Conservation (phyloP, 2,797 vertebrate species). For the Poecilia velifera region DNA sequence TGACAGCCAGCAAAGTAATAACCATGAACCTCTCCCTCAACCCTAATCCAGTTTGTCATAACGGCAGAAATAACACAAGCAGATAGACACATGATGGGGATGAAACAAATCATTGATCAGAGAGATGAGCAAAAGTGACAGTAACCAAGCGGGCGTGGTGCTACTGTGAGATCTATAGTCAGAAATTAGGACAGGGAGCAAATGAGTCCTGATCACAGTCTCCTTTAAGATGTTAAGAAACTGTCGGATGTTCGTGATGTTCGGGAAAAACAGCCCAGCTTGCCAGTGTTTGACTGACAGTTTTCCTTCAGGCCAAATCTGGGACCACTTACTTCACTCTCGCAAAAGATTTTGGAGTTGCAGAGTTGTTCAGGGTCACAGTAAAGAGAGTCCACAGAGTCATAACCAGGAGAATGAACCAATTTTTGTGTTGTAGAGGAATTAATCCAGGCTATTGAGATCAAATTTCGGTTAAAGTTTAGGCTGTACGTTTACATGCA, state of each 20-base stretch:
- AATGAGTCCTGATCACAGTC: conserved; percentile 29
- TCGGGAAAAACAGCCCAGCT: conserved; percentile 35
- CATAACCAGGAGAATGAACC: conserved; percentile 32
- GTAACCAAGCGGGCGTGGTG: conserved; percentile 14
- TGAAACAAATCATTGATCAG: conserved; percentile 40
- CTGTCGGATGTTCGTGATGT: background rate
- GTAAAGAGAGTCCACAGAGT: conserved; percentile 33
- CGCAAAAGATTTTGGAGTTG: conserved; percentile 46
- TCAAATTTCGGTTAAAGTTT: background rate
- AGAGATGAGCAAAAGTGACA: conserved; percentile 55
- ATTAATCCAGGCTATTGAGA: conserved; percentile 6
- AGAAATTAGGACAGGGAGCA: conserved; percentile 3
- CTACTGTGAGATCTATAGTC: conserved; percentile 24
- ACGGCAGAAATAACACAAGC: conserved; percentile 53
- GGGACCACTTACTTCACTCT: conserved; percentile 70
- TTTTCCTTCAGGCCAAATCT: conserved; percentile 71
- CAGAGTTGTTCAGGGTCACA: conserved; percentile 64
- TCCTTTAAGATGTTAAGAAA: conserved; percentile 29
- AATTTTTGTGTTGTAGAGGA: background rate
- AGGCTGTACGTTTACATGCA: background rate
- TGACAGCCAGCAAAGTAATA: conserved; percentile 66
- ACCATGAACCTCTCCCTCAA: conserved; percentile 20
- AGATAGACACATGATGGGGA: conserved; percentile 60
- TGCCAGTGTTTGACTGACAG: conserved; percentile 71
- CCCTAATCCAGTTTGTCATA: conserved; percentile 27